Evolutionary conservation across 1,140 invertebrate genomes (phyloP), one percentile per base, ranked within the genome.

Genomic region (Pseudomyrmex flavicornis): DNA sequence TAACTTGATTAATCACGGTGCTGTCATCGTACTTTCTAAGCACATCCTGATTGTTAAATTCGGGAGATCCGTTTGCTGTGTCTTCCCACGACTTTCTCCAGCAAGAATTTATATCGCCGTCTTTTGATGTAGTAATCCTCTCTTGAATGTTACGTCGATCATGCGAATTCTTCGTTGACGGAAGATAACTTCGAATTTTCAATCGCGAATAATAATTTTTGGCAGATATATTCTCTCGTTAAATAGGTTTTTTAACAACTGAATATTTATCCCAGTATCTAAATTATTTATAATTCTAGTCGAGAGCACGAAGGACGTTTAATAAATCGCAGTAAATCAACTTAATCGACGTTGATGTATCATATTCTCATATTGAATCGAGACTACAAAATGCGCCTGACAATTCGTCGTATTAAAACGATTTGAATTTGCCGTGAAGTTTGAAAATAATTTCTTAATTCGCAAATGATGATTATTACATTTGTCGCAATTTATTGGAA

Each of bases 71-170:
- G 66, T 50, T 80, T 58, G 66, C n/a, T 66, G 15, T 22, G 59
- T 72, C 66, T 80, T 80, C 76, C 66, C 76, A 80, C 44, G 76
- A 80, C 76, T 80, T 80, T 80, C 76, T 80, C 76, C 54, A 46
- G n/a, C 76, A 20, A 80, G 66, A 70, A 80, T 80, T 80, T 69
- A 80, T 76, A 80, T 76, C 48, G 15, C 48, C 48, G 48, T 70
- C 44, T 59, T 13, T 22, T 35, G 66, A 80, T 80, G 76, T 80
- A 61, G 20, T 80, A 72, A 35, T 35, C 68, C 61, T 26, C 26
- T 72, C 54, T 26, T 10, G 56, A 80, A 59, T 26, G 54, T 80
- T 59, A 72, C 76, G 44, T 70, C 54, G 56, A 72, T 72, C 66
- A 50, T 17, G 15, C 10, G 54, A 70, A 69, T 79, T 48, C 20